Evolutionary conservation across 2,797 vertebrate species (phyloP).

Genomic region (Liparis tanakae): DNA sequence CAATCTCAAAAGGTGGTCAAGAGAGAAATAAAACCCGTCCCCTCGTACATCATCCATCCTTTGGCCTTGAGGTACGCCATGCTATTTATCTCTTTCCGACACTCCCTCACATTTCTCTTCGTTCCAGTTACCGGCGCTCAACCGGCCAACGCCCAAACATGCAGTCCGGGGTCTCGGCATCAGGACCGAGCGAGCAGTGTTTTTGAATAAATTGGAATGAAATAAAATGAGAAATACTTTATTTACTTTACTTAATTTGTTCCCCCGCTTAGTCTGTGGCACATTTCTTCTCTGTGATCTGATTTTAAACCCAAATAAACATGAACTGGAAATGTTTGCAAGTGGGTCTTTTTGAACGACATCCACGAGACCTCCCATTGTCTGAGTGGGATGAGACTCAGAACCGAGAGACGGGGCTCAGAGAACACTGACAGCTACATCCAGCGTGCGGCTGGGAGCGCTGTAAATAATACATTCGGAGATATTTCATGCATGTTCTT

Average conservation of each 20-base stretch:
- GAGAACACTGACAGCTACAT: conserved; percentile 56
- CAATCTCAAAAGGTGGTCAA: conserved; percentile 65
- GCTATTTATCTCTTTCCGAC: conserved; percentile 48
- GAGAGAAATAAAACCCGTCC: conserved; percentile 61
- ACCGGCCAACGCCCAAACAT: conserved; percentile 26
- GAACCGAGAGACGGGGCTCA: conserved; percentile 23
- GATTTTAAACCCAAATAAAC: conserved; percentile 18
- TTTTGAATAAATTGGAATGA: neutral
- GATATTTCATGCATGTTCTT: conserved; percentile 42
- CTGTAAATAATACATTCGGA: conserved; percentile 47
- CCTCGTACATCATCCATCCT: conserved; percentile 61
- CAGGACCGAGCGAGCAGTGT: neutral
- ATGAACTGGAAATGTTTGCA: conserved; percentile 9
- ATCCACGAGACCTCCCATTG: conserved; percentile 43
- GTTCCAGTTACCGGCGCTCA: conserved; percentile 32
- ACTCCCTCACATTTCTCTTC: conserved; percentile 54
- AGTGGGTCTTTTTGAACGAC: conserved; percentile 33
- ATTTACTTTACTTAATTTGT: neutral
- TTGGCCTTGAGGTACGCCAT: conserved; percentile 52
- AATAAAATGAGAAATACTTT: conserved; percentile 5
- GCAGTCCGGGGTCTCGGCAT: conserved; percentile 9
- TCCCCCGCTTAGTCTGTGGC: neutral
- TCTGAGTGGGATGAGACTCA: conserved; percentile 51
- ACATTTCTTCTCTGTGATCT: neutral
- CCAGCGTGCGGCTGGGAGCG: conserved; percentile 28